Percentiles rank a stretch among this genome's conserved stretches.
Conservation (phyloP, 2,888 invertebrate genomes). For the Diarsia brunnea region DNA sequence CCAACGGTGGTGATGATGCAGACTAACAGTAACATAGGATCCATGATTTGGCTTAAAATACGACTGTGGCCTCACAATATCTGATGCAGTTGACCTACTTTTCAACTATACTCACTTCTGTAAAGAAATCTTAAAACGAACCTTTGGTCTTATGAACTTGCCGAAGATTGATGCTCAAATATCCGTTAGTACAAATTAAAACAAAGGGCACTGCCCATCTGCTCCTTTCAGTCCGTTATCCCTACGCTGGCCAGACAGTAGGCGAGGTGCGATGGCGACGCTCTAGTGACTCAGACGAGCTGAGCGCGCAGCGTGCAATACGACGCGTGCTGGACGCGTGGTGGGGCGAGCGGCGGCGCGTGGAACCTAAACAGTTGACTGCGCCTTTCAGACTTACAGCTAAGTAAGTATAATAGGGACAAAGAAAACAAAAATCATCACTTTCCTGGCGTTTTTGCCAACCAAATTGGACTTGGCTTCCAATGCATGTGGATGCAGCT, state of each 20-base stretch:
- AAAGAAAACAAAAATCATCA: not conserved
- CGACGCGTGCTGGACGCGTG: conserved; percentile 85
- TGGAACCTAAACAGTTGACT: conserved; percentile 76
- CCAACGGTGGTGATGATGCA: not conserved
- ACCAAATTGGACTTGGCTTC: too few species aligned
- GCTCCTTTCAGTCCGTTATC: conserved; percentile 79
- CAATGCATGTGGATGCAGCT: too few species aligned
- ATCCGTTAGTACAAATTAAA: too few species aligned
- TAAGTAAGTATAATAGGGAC: conserved; percentile 68
- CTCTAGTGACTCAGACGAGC: conserved; percentile 72
- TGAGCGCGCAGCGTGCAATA: conserved; percentile 77
- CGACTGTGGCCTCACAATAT: not conserved
- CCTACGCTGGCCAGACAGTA: conserved; percentile 86
- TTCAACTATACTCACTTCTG: not conserved
- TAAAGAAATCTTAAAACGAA: not conserved
- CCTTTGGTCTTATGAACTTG: not conserved
- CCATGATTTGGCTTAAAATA: not conserved
- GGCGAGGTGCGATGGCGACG: conserved; percentile 85
- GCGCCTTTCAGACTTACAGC: conserved; percentile 78
- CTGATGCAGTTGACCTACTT: not conserved
- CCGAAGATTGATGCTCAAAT: not conserved
- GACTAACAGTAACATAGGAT: not conserved
- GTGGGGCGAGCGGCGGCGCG: conserved; percentile 86
- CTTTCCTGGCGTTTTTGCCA: too few species aligned
- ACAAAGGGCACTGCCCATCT: too few species aligned